A percentile compares a stretch with the other conserved stretches of the same genome.
Conservation (phyloP, 2,888 invertebrate genomes). For the Tenthredo amoena region DNA sequence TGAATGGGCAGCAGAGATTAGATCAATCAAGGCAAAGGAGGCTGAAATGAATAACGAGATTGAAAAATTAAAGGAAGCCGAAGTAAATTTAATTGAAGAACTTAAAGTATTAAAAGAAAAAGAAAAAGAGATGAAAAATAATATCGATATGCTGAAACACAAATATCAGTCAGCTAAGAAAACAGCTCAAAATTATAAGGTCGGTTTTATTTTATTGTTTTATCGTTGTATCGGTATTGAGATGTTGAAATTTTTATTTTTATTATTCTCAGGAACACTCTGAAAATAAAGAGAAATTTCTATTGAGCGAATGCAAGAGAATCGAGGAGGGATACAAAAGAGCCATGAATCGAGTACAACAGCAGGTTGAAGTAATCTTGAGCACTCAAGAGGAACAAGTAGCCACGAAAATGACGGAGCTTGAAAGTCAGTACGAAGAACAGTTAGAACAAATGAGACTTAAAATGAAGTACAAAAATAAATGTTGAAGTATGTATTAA, state of each 20-base stretch:
- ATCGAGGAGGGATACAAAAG: constrained; percentile 83
- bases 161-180: constrained; percentile 84
- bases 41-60: constrained; percentile 78
- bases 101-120: constrained; percentile 76
- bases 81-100: constrained; percentile 79
- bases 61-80: constrained; percentile 78
- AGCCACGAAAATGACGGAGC: constrained; percentile 67
- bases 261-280: constrained; percentile 80
- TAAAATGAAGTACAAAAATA: constrained; percentile 75
- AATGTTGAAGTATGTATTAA: constrained; percentile 73
- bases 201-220: constrained; percentile 63
- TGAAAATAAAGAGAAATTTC: constrained; percentile 83
- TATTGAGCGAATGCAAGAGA: constrained; percentile 82
- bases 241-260: background rate
- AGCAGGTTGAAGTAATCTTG: constrained; percentile 79
- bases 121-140: constrained; percentile 66
- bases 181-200: constrained; percentile 84
- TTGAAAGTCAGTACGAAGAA: constrained; percentile 68
- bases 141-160: constrained; percentile 75
- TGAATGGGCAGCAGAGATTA: constrained; percentile 71
- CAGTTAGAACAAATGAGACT: constrained; percentile 72
- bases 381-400: constrained; percentile 79
- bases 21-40: constrained; percentile 74
- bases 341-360: constrained; percentile 80
- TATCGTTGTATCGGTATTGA: background rate